These are phyloP conservation scores for Drosophila persimilis DNA, from an alignment of 1,140 invertebrate genomes.

Conservation along the genomic window DNA sequence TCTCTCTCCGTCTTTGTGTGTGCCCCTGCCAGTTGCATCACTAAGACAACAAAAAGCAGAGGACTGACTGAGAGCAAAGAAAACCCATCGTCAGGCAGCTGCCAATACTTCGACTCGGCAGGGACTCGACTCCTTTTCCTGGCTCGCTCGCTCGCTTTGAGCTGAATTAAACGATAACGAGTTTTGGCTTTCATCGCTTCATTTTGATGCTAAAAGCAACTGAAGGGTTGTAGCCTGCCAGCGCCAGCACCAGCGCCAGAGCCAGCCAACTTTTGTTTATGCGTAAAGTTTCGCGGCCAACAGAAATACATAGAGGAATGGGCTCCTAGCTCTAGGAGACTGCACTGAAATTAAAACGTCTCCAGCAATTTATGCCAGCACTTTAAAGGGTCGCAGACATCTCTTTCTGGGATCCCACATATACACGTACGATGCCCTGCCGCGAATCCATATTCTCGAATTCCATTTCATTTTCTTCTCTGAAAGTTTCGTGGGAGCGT, in stretches of 20 bases:
- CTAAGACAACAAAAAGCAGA: constrained; percentile 39
- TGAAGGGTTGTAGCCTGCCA: constrained; percentile 56
- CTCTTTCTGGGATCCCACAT: not conserved
- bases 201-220: constrained; percentile 57
- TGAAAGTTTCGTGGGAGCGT: constrained; percentile 45
- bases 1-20: no score
- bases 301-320: not conserved
- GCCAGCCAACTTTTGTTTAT: constrained; percentile 62
- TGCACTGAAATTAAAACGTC: constrained; percentile 47
- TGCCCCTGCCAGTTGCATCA: constrained; percentile 47
- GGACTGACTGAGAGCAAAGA: constrained; percentile 14
- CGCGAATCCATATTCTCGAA: constrained; percentile 53
- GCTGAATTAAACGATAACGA: constrained; percentile 77
- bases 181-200: constrained; percentile 71
- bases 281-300: constrained; percentile 62
- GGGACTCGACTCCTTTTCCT: constrained; percentile 30
- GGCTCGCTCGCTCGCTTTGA: constrained; percentile 11
- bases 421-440: constrained; percentile 6
- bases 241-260: constrained; percentile 23
- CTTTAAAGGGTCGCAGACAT: constrained; percentile 38
- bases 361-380: constrained; percentile 38
- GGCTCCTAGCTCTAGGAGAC: not conserved
- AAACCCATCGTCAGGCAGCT: constrained; percentile 35
- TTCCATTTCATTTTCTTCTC: constrained; percentile 60
- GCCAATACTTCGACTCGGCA: constrained; percentile 57